phyloP scores from a whole-genome alignment of 1,140 invertebrate genomes.

The Zaprionus ghesquierei region DNA sequence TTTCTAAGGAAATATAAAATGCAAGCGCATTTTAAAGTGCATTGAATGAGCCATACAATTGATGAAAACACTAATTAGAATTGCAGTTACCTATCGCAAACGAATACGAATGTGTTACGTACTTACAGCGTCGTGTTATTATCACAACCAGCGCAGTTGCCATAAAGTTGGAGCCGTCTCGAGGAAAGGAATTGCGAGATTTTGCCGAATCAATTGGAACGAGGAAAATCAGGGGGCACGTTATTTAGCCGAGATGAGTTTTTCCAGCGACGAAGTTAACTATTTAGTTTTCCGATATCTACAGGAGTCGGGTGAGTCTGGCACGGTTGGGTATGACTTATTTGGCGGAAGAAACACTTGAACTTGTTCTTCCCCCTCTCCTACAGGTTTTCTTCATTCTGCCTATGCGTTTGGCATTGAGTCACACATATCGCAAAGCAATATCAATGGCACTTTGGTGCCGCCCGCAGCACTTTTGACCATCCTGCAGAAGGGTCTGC shows the following conservation, averaged over 20 bases:
- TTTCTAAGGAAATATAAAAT: constrained; percentile 24
- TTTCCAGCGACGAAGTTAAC: constrained; percentile 99
- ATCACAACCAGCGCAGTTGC: constrained; percentile 32
- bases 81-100: constrained; percentile 24
- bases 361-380: background rate
- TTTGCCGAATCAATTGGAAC: constrained; percentile 24
- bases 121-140: constrained; percentile 35
- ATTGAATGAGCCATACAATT: constrained; percentile 9
- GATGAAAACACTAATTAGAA: background rate
- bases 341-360: background rate
- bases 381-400: constrained; percentile 97
- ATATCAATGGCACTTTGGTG: constrained; percentile 98
- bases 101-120: constrained; percentile 69
- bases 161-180: constrained; percentile 26
- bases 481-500: constrained; percentile 98
- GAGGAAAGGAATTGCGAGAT: constrained; percentile 16
- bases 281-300: constrained; percentile 99
- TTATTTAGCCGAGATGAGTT: constrained; percentile 90
- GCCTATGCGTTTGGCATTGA: constrained; percentile 99
- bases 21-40: constrained; percentile 35
- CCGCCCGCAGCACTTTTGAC: constrained; percentile 97
- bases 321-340: background rate
- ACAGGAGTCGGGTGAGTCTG: constrained; percentile 96
- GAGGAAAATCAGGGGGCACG: constrained; percentile 16
- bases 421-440: constrained; percentile 98